phyloP scores from a whole-genome alignment of 1,140 invertebrate genomes.

The Glossosoma conforme region DNA sequence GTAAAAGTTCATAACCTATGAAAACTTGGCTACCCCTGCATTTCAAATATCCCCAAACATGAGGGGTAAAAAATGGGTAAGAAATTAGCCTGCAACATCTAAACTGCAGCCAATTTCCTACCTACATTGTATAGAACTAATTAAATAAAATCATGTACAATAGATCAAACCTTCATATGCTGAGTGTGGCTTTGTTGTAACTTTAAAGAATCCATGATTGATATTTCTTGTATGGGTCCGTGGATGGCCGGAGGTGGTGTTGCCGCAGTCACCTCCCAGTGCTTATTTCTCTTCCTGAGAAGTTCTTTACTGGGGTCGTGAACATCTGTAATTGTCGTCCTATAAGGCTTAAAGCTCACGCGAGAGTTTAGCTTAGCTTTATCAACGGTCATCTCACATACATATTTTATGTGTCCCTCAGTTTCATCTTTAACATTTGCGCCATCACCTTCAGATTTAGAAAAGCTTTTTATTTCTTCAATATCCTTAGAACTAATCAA shows the following conservation, averaged over 20 bases:
- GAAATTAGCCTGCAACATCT: too few species aligned
- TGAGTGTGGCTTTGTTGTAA: conserved; percentile 49
- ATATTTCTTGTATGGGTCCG: conserved; percentile 51
- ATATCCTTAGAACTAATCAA: conserved; percentile 60
- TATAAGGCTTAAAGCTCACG: conserved; percentile 58
- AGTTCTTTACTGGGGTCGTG: conserved; percentile 60
- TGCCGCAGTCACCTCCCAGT: conserved; percentile 67
- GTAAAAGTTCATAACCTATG: too few species aligned
- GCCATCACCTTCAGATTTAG: conserved; percentile 3
- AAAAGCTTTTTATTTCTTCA: conserved; percentile 43
- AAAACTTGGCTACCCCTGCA: too few species aligned
- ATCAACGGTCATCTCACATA: conserved; percentile 55
- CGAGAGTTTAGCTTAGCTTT: conserved; percentile 37
- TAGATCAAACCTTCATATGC: conserved; percentile 39
- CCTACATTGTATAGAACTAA: too few species aligned
- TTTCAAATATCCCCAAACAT: too few species aligned
- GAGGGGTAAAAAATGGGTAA: too few species aligned
- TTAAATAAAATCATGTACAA: too few species aligned
- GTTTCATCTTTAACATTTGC: conserved; percentile 20
- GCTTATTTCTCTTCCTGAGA: conserved; percentile 50
- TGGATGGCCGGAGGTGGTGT: conserved; percentile 58
- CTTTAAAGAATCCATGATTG: conserved; percentile 54
- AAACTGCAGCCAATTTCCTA: too few species aligned
- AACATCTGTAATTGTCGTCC: conserved; percentile 58
- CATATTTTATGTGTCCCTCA: conserved; percentile 55